Conservation (phyloP, 2,888 invertebrate genomes). For the Onthophagus sagittarius region DNA sequence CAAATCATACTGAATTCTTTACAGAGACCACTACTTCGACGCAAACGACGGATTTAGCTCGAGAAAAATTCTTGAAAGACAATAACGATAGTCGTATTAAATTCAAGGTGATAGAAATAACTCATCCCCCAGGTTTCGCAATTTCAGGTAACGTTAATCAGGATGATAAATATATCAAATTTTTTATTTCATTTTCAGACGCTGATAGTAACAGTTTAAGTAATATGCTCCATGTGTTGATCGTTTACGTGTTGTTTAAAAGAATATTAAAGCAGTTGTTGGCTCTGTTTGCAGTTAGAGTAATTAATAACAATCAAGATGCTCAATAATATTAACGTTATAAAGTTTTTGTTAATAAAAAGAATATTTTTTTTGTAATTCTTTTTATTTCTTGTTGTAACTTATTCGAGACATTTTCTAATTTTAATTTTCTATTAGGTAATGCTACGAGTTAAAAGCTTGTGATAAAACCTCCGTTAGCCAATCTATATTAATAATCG, state of each 20-base stretch:
- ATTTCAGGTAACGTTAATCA: neutral
- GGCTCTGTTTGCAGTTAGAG: neutral
- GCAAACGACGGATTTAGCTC: neutral
- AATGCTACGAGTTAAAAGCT: neutral
- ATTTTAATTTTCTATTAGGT: neutral
- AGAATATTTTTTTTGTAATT: neutral
- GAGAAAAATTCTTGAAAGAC: neutral
- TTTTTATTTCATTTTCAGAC: neutral
- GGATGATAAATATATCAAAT: neutral
- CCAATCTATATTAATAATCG: neutral
- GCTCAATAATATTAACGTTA: neutral
- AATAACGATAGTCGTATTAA: neutral
- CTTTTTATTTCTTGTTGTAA: neutral
- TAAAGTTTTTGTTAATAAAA: neutral
- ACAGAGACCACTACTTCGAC: neutral
- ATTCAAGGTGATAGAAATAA: neutral
- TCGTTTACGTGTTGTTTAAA: neutral
- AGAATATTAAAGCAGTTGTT: neutral
- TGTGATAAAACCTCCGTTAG: neutral
- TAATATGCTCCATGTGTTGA: neutral
- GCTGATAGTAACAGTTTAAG: neutral
- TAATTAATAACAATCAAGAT: neutral
- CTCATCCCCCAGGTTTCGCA: neutral
- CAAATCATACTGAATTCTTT: neutral
- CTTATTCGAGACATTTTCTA: neutral